Evolutionary conservation across 1,140 invertebrate species (phyloP).

Genomic region (Arion vulgaris): DNA sequence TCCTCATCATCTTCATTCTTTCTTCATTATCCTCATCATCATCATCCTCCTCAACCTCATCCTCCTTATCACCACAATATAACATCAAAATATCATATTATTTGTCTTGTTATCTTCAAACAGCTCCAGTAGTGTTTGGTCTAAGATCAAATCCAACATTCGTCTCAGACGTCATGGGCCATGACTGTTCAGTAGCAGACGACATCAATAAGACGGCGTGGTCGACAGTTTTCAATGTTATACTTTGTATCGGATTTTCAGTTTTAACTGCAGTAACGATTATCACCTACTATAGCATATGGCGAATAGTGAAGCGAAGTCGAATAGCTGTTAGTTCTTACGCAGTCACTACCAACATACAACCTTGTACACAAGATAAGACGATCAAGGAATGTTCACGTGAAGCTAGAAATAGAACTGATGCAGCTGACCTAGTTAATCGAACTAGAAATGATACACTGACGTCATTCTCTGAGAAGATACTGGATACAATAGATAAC

Average conservation of each 20-base stretch:
- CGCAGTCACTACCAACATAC: background rate
- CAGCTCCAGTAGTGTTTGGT: slow-evolving; percentile 14
- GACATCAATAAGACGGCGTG: background rate
- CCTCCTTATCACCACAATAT: too few relatives aligned
- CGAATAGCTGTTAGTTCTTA: background rate
- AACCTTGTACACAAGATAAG: background rate
- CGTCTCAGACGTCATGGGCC: background rate
- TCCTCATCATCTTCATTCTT: too few relatives aligned
- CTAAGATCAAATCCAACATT: background rate
- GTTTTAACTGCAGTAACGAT: background rate
- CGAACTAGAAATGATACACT: background rate
- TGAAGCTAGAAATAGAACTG: background rate
- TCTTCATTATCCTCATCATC: too few relatives aligned
- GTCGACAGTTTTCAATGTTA: background rate
- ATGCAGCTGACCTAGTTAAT: background rate
- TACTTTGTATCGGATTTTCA: slow-evolving; percentile 11
- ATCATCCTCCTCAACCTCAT: too few relatives aligned
- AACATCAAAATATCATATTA: too few relatives aligned
- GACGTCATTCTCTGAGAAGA: too few relatives aligned
- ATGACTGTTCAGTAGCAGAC: slow-evolving; percentile 20
- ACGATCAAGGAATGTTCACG: background rate
- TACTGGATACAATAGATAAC: too few relatives aligned
- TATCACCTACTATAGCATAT: slow-evolving; percentile 14
- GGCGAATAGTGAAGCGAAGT: slow-evolving; percentile 1
- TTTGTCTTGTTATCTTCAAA: background rate